Conservation (phyloP, 2,888 invertebrate species). For the Dicyrtoma fusca region DNA sequence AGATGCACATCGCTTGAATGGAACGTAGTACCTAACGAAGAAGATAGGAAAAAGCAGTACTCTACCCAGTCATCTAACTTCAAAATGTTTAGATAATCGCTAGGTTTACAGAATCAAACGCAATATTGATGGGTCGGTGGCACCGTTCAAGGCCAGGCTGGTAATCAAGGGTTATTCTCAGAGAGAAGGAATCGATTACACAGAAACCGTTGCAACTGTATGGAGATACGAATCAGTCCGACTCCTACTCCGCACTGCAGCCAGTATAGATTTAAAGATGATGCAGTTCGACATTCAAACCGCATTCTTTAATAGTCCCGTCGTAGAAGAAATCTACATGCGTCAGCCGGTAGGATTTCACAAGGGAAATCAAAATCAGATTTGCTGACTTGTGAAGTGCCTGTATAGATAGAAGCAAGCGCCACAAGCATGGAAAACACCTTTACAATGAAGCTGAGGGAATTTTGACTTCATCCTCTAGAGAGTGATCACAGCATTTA, state of each 20-base stretch:
- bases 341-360: conserved; percentile 27
- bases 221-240: conserved; percentile 32
- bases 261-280: background rate
- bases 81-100: background rate
- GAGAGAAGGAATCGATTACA: conserved; percentile 32
- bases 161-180: conserved; percentile 31
- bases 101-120: conserved; percentile 36
- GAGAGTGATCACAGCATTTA: conserved; percentile 39
- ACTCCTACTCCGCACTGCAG: conserved; percentile 31
- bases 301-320: conserved; percentile 27
- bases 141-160: conserved; percentile 24
- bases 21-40: background rate
- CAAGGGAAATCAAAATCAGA: background rate
- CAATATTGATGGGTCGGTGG: conserved; percentile 8
- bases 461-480: conserved; percentile 20
- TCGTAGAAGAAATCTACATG: conserved; percentile 37
- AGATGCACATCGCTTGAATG: background rate
- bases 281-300: conserved; percentile 35
- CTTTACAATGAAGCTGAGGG: conserved; percentile 23
- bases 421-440: conserved; percentile 46
- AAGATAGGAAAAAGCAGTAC: too few species aligned
- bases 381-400: conserved; percentile 39
- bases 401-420: conserved; percentile 54
- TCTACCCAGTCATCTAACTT: too few species aligned
- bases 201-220: conserved; percentile 34